phyloP scores from a whole-genome alignment of 2,113 vertebrate genomes.

The Agelaius tricolor region DNA sequence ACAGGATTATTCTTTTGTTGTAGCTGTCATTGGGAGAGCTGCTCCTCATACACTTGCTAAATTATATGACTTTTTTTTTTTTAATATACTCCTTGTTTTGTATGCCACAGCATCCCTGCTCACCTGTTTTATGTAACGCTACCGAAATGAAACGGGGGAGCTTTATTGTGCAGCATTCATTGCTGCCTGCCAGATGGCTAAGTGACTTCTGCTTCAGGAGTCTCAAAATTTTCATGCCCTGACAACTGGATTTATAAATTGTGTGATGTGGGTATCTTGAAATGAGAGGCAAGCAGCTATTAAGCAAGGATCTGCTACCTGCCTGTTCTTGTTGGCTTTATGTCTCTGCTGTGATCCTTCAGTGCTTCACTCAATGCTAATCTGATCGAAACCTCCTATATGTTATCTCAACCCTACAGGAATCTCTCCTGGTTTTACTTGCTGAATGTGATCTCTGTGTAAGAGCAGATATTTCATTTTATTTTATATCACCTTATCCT shows the following conservation, averaged over 20 bases:
- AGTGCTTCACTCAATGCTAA: not conserved
- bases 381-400: not conserved
- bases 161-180: not conserved
- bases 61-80: not conserved
- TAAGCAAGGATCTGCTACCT: not conserved
- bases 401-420: not conserved
- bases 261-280: not conserved
- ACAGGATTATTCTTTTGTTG: constrained; percentile 34
- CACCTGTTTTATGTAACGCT: not conserved
- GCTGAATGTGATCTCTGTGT: not conserved
- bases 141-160: not conserved
- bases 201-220: constrained; percentile 3
- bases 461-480: not conserved
- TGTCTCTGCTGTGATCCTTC: not conserved
- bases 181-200: constrained; percentile 6
- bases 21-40: not conserved
- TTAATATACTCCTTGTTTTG: not conserved
- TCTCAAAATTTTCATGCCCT: not conserved
- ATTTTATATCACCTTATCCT: not conserved
- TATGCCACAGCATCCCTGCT: not conserved
- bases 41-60: not conserved
- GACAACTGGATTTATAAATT: constrained; percentile 7
- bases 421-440: not conserved
- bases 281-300: not conserved
- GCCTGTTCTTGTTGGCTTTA: not conserved